A percentile compares a stretch with the other conserved stretches of the same genome.
phyloP scores from a whole-genome alignment of 2,888 invertebrate genomes.

The Drosophila greeni region DNA sequence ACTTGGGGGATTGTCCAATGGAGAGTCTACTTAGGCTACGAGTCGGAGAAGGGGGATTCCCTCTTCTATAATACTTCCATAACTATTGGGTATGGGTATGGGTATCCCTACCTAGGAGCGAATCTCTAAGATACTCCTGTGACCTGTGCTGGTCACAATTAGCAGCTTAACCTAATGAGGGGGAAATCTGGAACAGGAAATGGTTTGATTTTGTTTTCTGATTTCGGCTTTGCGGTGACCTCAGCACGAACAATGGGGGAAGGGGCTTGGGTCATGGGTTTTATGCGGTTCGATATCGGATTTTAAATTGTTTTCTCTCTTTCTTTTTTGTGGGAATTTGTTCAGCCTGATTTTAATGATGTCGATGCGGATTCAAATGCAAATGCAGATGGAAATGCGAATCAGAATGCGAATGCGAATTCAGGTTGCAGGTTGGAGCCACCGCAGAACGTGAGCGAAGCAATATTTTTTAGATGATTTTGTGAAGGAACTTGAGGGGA shows the following conservation, averaged over 20 bases:
- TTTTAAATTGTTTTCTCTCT: not conserved
- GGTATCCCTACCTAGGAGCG: conserved; percentile 7
- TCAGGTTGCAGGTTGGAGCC: conserved; percentile 8
- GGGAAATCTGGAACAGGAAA: not conserved
- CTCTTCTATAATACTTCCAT: conserved; percentile 15
- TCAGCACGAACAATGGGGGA: conserved; percentile 20
- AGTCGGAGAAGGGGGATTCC: no score
- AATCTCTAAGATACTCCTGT: conserved; percentile 6
- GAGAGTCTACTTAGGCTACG: not conserved
- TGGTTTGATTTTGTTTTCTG: conserved; percentile 28
- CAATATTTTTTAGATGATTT: conserved; percentile 50
- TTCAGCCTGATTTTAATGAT: conserved; percentile 32
- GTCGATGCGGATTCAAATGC: conserved; percentile 8
- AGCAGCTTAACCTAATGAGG: conserved; percentile 27
- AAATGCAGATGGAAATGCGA: conserved; percentile 1
- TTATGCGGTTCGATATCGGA: conserved; percentile 14
- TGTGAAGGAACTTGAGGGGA: conserved; percentile 54
- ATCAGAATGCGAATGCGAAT: not conserved
- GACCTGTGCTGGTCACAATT: conserved; percentile 5
- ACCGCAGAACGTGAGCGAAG: conserved; percentile 33
- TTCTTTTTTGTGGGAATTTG: conserved; percentile 5
- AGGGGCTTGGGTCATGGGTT: not conserved
- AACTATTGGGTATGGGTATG: not conserved
- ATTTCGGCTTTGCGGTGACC: conserved; percentile 28
- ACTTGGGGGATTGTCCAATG: conserved; percentile 27